Conservation (phyloP, 2,113 vertebrate species). For the Acinonyx jubatus region DNA sequence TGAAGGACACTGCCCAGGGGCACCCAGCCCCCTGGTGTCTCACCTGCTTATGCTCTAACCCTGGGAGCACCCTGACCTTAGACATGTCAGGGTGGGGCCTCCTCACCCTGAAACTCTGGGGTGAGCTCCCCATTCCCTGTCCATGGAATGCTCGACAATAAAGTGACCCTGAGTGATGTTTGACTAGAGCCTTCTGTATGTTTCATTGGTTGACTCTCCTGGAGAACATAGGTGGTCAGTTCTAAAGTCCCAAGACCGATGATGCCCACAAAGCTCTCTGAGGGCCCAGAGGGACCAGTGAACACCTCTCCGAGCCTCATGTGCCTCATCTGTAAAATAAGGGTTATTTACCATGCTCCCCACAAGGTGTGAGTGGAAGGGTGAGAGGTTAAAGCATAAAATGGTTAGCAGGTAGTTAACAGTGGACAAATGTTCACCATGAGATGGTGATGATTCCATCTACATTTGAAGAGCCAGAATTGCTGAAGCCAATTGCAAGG, state of each 20-base stretch:
- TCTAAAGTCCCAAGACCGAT: neutral
- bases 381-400: neutral
- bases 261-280: neutral
- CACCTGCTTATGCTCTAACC: neutral
- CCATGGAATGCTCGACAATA: neutral
- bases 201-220: neutral
- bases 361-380: fast-evolving
- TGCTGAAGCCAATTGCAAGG: neutral
- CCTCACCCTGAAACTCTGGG: neutral
- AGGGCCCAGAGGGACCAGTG: neutral
- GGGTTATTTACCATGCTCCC: neutral
- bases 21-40: neutral
- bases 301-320: neutral
- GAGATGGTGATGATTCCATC: neutral
- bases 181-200: too few species aligned
- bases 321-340: neutral
- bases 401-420: neutral
- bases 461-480: neutral
- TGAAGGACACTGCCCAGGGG: neutral
- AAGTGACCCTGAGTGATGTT: neutral
- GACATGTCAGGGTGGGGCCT: neutral
- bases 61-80: neutral
- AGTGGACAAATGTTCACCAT: too few species aligned
- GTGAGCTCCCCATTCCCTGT: neutral
- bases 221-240: neutral